Evolutionary conservation across 2,888 invertebrate species (phyloP), one percentile per base, ranked within the genome.

Genomic region (Formica aserva): DNA sequence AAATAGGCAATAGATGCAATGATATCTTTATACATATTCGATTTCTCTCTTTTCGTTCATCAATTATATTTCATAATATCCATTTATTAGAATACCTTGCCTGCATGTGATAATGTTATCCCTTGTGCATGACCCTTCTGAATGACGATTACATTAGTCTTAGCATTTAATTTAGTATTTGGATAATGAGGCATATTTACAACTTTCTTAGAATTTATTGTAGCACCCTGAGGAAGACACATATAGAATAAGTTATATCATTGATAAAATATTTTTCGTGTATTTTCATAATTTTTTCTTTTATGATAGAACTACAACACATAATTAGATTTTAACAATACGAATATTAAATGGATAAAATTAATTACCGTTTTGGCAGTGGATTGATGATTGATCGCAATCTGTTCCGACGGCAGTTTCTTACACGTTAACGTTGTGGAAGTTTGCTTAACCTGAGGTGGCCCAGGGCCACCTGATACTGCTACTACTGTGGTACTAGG

Each of bases 101-200:
- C 94, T 80, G 92, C 93, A 60, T 92, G 94, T 63, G 94, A 93
- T 75, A 94, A 88, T n/a, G 92, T 94, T 52, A 95, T 93, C 66
- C 95, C 95, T 91, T 96, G 94, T 41, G 95, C 94, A 32, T 95
- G 95, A 62, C 96, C 96, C 92, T 96, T 96, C 91, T 96, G 96
- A 38, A 96, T 96, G 32, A 96, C 96, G 88, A 96, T 96, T 35
- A 96, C 95, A 91, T 95, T 96, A 74, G 96, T 95, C 93, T 96
- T 96, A 35, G 95, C 93, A 87, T 94, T 95, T 65, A 93, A 89
- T 83, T 92, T 93, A 41, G 92, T 85, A 66, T 91, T 92, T 35
- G 92, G 85, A 85, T 92, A 87, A 84, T 91, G 87, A 85, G 90
- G 86, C 86, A 92, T 89, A 91, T 92, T 93, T 86, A 93, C 86